phyloP scores from a whole-genome alignment of 2,888 invertebrate species.

The Smittia sp. region DNA sequence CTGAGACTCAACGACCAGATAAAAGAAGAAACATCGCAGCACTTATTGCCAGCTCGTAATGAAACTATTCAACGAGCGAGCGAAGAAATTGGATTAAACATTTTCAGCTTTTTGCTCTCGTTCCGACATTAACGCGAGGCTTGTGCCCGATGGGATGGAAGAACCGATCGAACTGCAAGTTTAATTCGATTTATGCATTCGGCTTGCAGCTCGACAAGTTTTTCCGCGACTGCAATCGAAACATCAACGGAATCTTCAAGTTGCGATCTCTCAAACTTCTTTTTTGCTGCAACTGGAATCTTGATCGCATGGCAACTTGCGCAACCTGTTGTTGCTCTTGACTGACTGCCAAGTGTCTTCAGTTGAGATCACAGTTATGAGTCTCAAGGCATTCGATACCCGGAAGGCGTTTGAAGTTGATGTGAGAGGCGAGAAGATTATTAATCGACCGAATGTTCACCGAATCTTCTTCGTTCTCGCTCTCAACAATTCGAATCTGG shows the following conservation, averaged over 20 bases:
- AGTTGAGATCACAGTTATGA: no score
- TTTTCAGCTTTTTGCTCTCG: background rate
- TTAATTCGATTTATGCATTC: background rate
- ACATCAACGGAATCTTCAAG: background rate
- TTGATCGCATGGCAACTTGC: background rate
- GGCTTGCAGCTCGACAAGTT: background rate
- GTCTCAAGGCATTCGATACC: background rate
- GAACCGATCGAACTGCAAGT: background rate
- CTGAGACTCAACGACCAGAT: no score
- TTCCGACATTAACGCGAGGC: background rate
- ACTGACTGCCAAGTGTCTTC: no score
- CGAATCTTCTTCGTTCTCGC: background rate
- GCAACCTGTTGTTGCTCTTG: background rate
- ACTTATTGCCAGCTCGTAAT: background rate
- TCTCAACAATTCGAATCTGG: background rate
- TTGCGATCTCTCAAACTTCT: no score
- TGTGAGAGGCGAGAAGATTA: background rate
- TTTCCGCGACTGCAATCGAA: background rate
- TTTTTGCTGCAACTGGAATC: no score
- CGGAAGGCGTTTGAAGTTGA: background rate
- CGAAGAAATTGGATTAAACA: slow-evolving; percentile 1
- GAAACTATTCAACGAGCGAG: background rate
- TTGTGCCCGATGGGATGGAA: background rate
- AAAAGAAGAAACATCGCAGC: no score
- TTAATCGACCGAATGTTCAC: background rate